phyloP scores from a whole-genome alignment of 2,113 vertebrate genomes.

The Labeo catla region DNA sequence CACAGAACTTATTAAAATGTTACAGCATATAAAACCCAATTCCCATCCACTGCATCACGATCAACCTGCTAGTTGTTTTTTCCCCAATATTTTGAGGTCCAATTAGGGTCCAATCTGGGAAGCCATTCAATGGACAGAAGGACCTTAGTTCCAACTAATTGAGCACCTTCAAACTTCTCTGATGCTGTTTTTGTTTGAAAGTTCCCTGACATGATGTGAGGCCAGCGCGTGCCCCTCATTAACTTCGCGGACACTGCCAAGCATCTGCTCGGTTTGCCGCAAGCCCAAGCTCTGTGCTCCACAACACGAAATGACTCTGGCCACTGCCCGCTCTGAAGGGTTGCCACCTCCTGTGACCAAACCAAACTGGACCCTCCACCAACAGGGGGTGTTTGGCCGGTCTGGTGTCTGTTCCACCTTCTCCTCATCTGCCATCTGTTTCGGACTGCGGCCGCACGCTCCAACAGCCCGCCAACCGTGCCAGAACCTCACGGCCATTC shows the following conservation, averaged over 20 bases:
- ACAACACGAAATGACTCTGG: constrained; percentile 72
- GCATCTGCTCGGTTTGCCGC: constrained; percentile 56
- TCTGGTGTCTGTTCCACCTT: constrained; percentile 62
- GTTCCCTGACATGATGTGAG: constrained; percentile 54
- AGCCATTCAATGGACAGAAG: constrained; percentile 52
- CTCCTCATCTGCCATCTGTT: constrained; percentile 71
- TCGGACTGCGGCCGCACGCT: constrained; percentile 66
- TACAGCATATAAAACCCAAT: background rate
- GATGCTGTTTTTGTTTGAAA: constrained; percentile 53
- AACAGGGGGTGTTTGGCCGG: constrained; percentile 62
- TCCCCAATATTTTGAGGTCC: constrained; percentile 27
- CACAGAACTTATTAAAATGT: background rate
- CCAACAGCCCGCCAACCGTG: constrained; percentile 67
- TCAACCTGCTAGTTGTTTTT: background rate
- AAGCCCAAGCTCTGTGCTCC: constrained; percentile 50
- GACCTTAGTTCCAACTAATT: constrained; percentile 60
- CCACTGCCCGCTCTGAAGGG: constrained; percentile 53
- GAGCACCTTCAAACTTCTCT: constrained; percentile 56
- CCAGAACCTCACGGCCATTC: constrained; percentile 70
- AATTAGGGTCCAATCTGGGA: constrained; percentile 51
- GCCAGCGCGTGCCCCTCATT: constrained; percentile 61
- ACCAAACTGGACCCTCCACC: constrained; percentile 69
- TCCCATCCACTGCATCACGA: constrained; percentile 15
- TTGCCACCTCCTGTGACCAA: constrained; percentile 49
- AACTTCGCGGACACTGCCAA: constrained; percentile 49